Percentiles rank a stretch among this genome's conserved stretches.
phyloP scores from a whole-genome alignment of 2,888 invertebrate species.

The Callinectes sapidus region DNA sequence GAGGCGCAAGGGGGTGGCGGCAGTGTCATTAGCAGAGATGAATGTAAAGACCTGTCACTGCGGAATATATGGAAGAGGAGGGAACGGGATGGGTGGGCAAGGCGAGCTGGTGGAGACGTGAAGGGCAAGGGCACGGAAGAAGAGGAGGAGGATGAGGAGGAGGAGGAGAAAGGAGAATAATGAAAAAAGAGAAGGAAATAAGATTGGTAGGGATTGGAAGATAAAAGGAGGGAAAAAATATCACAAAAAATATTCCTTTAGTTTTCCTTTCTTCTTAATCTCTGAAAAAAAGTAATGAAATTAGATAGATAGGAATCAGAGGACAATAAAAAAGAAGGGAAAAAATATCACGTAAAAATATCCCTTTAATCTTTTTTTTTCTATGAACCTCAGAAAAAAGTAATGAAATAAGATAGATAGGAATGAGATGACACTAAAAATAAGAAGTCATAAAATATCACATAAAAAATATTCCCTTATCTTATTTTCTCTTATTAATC shows the following conservation, averaged over 20 bases:
- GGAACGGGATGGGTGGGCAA: background rate
- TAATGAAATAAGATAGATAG: too few species aligned
- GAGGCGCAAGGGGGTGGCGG: background rate
- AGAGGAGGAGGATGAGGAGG: background rate
- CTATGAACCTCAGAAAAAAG: too few species aligned
- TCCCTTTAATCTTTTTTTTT: too few species aligned
- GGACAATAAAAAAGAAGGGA: background rate
- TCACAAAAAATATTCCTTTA: too few species aligned
- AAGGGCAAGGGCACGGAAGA: background rate
- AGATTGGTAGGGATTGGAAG: too few species aligned
- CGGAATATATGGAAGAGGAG: background rate
- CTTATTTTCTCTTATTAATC: too few species aligned
- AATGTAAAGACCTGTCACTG: conserved; percentile 1
- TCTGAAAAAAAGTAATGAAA: background rate
- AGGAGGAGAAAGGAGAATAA: background rate
- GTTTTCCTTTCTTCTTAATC: too few species aligned
- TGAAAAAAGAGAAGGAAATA: background rate
- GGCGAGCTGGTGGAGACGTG: background rate
- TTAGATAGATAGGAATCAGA: background rate
- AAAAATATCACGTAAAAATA: too few species aligned
- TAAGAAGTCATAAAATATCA: too few species aligned
- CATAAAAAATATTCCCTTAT: too few species aligned
- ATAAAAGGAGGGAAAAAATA: too few species aligned
- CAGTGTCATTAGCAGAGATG: conserved; percentile 25
- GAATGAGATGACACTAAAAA: too few species aligned